Base-by-base conservation (phyloP, 2,888 invertebrate genomes). In the Spisula subtruncata region DNA sequence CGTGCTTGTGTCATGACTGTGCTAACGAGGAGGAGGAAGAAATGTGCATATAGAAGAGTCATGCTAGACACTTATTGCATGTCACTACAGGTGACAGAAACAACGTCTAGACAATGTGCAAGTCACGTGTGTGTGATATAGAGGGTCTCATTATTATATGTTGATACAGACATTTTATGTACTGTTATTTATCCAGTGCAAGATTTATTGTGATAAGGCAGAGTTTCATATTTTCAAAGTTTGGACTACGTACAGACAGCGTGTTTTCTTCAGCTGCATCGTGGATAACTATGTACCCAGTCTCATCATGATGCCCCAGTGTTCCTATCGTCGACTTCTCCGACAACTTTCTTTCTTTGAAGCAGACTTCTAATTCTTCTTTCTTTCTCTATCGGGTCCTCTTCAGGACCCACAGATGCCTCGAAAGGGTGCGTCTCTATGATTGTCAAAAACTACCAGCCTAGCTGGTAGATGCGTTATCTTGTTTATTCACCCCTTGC, bases 321-420 rank as follows among this genome's bases (percentile, higher is more conserved):
- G 83, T 86, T 92, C 81, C 90, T 92, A 83, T 89, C 90, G 85
- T 89, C 90, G 83, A 88, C 87, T 41, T 92, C 92, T 91, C 79
- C 86, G 90, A 86, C 86, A 85, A n/a, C n/a, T 54, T 89, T 86
- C 84, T 83, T 82, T 86, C 87, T 87, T 71, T 46, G 51, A 85
- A 87, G 85, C 79, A 79, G 79, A 56, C 51, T 54, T 29, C 86
- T 89, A 93, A 93, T 92, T 93, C 91, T 75, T 75, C 75, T 75
- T 75, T 75, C 75, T 75, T 75, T 75, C 35, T 75, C 93, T 94
- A 91, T 94, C 93, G 95, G 96, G 95, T 94, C 94, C 96, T 95
- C 93, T 95, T 96, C 85, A 95, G 96, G 95, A 93, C 95, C 96
- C 96, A 93, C 95, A 93, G 94, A 92, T 92, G 60, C 90, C 93